Evolutionary conservation across 2,888 invertebrate genomes (phyloP).

Genomic region (Leucozona laternaria): DNA sequence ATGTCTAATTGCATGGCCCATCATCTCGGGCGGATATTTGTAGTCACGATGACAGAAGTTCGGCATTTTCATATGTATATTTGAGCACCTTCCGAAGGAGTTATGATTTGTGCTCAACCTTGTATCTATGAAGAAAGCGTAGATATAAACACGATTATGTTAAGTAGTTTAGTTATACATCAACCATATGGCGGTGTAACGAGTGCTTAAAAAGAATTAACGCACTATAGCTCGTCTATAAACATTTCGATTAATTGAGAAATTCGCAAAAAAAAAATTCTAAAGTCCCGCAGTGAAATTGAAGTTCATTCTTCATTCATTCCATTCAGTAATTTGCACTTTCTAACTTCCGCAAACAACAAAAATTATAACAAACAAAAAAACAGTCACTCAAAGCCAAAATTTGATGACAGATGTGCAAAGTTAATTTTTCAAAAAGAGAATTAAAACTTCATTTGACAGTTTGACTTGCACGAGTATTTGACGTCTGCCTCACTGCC

Average conservation of each 20-base stretch:
- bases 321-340: neutral
- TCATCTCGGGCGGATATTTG: too few relatives aligned
- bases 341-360: neutral
- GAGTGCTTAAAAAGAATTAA: too few relatives aligned
- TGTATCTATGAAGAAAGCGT: too few relatives aligned
- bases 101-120: too few relatives aligned
- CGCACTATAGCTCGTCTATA: neutral
- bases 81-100: too few relatives aligned
- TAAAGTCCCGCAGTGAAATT: too few relatives aligned
- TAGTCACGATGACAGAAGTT: too few relatives aligned
- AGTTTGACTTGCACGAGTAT: slow-evolving; percentile 28
- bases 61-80: too few relatives aligned
- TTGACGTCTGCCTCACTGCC: slow-evolving; percentile 5
- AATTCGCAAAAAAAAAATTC: neutral
- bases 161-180: too few relatives aligned
- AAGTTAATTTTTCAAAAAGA: slow-evolving; percentile 19
- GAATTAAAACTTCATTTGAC: slow-evolving; percentile 29
- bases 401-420: slow-evolving; percentile 34
- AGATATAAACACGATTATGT: too few relatives aligned
- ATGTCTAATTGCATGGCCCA: too few relatives aligned
- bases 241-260: neutral
- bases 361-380: neutral
- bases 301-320: neutral
- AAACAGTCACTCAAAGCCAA: slow-evolving; percentile 4
- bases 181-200: too few relatives aligned